phyloP scores from a whole-genome alignment of 2,888 invertebrate species.

The Ametastegia equiseti region DNA sequence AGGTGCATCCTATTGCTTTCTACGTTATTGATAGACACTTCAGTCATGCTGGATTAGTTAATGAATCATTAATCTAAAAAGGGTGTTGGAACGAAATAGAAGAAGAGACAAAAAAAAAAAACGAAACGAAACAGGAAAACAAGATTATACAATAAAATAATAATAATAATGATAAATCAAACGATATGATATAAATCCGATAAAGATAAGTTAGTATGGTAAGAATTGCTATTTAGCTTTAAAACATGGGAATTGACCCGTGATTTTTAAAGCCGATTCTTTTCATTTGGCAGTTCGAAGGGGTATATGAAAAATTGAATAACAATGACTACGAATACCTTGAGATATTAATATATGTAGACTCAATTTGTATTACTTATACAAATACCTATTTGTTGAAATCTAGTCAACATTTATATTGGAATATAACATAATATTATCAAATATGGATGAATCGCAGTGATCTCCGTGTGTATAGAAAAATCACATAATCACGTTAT shows the following conservation, averaged over 20 bases:
- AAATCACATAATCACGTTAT: constrained; percentile 7
- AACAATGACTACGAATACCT: constrained; percentile 21
- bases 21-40: constrained; percentile 19
- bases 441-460: background rate
- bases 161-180: constrained; percentile 20
- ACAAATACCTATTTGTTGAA: constrained; percentile 18
- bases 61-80: background rate
- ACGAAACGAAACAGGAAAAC: background rate
- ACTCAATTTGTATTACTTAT: constrained; percentile 22
- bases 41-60: constrained; percentile 4
- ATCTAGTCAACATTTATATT: background rate
- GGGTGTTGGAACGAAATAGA: background rate
- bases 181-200: background rate
- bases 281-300: constrained; percentile 33
- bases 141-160: background rate
- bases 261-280: background rate
- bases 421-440: background rate
- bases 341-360: constrained; percentile 26
- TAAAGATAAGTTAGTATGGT: constrained; percentile 17
- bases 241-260: background rate
- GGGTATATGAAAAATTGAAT: background rate
- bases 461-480: background rate
- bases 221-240: constrained; percentile 19
- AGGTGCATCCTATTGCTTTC: background rate
- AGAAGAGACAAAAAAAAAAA: background rate